A percentile compares a stretch with the other conserved stretches of the same genome.
Evolutionary conservation across 2,113 vertebrate species (phyloP).

Genomic region (Verasper variegatus): DNA sequence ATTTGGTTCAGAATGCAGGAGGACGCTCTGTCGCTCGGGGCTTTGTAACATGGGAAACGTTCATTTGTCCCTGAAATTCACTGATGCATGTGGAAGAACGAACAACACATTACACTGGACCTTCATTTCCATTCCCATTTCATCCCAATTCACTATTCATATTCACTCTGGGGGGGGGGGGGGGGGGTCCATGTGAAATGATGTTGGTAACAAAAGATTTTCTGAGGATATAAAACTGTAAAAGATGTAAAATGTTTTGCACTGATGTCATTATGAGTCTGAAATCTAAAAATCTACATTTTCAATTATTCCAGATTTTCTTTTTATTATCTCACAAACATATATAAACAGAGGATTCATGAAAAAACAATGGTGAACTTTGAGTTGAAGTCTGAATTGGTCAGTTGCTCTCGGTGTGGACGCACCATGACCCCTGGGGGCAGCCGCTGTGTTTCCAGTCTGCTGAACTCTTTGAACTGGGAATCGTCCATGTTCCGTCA

Average conservation of each 20-base stretch:
- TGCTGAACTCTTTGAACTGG: slow-evolving; percentile 59
- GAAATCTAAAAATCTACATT: neutral
- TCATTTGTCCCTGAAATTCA: slow-evolving; percentile 31
- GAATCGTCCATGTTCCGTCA: slow-evolving; percentile 44
- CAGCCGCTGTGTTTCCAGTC: slow-evolving; percentile 52
- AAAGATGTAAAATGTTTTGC: too few species aligned
- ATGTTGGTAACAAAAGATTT: too few species aligned
- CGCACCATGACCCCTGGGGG: neutral
- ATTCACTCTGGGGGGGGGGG: slow-evolving; percentile 1
- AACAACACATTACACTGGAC: slow-evolving; percentile 26
- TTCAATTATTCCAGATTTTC: neutral
- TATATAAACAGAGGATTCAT: too few species aligned
- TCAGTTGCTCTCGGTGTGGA: too few species aligned
- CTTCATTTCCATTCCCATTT: slow-evolving; percentile 38
- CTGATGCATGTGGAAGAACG: slow-evolving; percentile 15
- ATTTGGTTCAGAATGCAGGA: slow-evolving; percentile 1
- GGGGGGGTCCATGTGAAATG: too few species aligned
- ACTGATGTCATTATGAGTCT: too few species aligned
- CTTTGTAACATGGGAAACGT: neutral
- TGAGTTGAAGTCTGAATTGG: too few species aligned
- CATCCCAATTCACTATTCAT: slow-evolving; percentile 18
- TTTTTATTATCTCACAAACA: too few species aligned
- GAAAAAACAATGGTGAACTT: too few species aligned
- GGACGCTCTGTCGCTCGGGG: neutral
- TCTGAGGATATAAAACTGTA: too few species aligned